These are phyloP conservation scores for Hassar affinis DNA, from an alignment of 2,113 vertebrate genomes.

Conservation along the genomic window DNA sequence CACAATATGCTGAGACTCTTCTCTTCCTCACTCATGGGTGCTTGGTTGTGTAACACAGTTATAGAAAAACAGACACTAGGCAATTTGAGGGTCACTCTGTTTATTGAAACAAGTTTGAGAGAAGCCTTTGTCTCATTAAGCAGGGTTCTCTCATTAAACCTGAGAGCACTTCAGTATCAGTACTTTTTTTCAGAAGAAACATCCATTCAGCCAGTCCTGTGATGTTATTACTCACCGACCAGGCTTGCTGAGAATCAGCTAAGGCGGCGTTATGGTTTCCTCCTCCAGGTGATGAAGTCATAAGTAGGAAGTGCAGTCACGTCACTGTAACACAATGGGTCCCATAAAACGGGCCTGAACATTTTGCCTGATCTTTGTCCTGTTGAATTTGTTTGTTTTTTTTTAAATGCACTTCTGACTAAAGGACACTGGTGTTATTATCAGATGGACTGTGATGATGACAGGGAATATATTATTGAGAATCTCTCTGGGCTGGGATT, in stretches of 20 bases:
- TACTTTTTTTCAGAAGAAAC: not conserved
- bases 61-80: not conserved
- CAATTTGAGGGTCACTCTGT: not conserved
- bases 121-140: not conserved
- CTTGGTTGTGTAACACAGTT: not conserved
- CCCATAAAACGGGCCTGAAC: not conserved
- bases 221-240: not conserved
- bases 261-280: not conserved
- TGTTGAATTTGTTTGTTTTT: not conserved
- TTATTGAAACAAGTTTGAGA: not conserved
- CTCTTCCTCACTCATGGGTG: not conserved
- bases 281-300: not conserved
- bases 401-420: not conserved
- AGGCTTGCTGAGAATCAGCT: not conserved
- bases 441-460: too few relatives aligned
- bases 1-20: not conserved
- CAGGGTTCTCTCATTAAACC: not conserved
- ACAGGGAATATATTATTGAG: not conserved
- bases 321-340: not conserved
- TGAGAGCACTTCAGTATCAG: not conserved
- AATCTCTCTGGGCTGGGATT: not conserved
- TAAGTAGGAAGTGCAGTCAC: slow-evolving; percentile 14
- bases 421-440: not conserved
- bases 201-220: not conserved
- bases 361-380: not conserved